Conservation (phyloP, 2,113 vertebrate species). For the Tretioscincus oriximinensis region DNA sequence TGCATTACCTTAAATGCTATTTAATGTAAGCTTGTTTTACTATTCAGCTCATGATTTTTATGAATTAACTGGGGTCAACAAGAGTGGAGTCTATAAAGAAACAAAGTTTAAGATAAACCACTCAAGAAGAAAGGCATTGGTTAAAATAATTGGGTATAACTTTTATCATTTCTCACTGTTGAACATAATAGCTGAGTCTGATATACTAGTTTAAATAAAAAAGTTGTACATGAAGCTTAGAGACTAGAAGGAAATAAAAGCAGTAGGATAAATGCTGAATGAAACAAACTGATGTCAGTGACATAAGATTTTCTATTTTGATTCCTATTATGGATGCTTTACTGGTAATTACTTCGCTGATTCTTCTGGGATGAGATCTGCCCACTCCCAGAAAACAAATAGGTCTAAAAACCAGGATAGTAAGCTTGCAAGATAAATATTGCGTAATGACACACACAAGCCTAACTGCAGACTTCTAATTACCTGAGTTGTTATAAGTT, state of each 20-base stretch:
- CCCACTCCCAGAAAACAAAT: too few relatives aligned
- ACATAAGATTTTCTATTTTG: neutral
- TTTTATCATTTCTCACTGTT: neutral
- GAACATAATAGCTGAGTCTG: neutral
- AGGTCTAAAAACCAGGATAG: neutral
- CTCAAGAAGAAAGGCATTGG: neutral
- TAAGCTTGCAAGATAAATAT: neutral
- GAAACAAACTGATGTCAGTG: neutral
- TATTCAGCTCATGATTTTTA: too few relatives aligned
- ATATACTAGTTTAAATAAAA: neutral
- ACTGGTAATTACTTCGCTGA: neutral
- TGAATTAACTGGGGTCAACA: neutral
- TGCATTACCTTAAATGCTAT: neutral
- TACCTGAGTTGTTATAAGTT: neutral
- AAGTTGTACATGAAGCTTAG: neutral
- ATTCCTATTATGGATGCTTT: neutral
- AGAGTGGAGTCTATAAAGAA: neutral
- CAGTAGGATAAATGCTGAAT: neutral
- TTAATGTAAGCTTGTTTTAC: too few relatives aligned
- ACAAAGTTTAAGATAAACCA: neutral
- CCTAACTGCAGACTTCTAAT: neutral
- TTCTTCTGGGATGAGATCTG: neutral
- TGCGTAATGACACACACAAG: neutral
- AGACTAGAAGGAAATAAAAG: neutral
- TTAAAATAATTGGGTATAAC: too few relatives aligned